Base-by-base conservation (phyloP, 2,797 vertebrate genomes). In the Streptopelia turtur region DNA sequence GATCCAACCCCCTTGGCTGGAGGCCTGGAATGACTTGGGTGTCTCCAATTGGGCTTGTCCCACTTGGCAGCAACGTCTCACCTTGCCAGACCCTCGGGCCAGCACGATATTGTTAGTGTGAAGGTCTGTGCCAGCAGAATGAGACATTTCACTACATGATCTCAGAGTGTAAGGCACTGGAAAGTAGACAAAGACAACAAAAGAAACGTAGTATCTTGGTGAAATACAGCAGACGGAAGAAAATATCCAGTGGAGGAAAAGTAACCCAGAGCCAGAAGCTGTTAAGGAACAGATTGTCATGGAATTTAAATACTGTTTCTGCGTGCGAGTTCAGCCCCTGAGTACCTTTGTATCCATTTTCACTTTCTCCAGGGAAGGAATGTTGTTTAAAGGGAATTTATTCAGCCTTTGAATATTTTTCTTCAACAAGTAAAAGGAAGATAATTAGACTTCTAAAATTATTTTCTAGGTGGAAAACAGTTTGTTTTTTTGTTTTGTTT, bases 1-100 rank as follows among this genome's bases (percentile, higher is more conserved):
- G 72, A 49, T 45, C 88, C 56, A 49, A 4, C 35, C 77, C 83
- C 91, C 33, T 80, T 98, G 97, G 97, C 97, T 84, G 43, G 6
- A 57, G 68, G 97, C 97, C 97, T 97, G 94, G 87, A 97, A 95
- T 77, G 93, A 91, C 70, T 81, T 90, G 55, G 47, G 89, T 92
- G 80, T 86, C 93, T 97, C 93, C 88, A 94, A 5, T 28, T 55
- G 78, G 92, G 91, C 45, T 94, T 77, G 89, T 89, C 92, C 92
- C 86, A 64, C 77, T 95, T 96, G 94, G 96, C 97, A 97, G 57
- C 55, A 55, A 30, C 0, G 3, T 75, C 20, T 64, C 41, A 16
- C 76, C 66, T 59, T 86, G 83, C 91, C 83, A 94, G 96, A 84
- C 82, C 89, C 94, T 72, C 2, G 1, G 90, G 95, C 84, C 39